Base-by-base conservation (phyloP, 2,113 vertebrate species). In the Rhabdomys dilectus region DNA sequence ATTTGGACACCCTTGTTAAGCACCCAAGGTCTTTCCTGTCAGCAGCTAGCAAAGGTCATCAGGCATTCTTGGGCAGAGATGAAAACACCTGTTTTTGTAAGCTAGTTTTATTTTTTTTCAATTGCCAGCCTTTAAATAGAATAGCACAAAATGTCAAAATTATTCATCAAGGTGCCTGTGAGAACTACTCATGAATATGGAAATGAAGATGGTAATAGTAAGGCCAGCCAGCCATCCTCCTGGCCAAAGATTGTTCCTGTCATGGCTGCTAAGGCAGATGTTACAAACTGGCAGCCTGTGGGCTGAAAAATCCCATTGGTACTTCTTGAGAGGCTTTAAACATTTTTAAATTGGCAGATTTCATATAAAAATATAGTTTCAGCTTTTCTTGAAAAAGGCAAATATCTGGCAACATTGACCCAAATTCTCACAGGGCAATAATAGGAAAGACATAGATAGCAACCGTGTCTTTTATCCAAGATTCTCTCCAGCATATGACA, bases 381-480 rank as follows among this genome's bases (percentile, higher is more conserved):
- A 91, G 89, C 15, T 94, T 94, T 96, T 73, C 51, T 88, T 93
- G 3, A 92, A 91, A 95, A 95, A 92, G n/a, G 70, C 91, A 93
- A 93, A 89, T 97, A 93, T 87, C 93, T 95, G 89, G 93, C 73
- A 93, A 92, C 88, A 96, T 34, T 97, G 97, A 97, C 81, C 95
- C 81, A 85, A 95, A 97, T 95, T 97, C 64, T 75, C 90, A 87
- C 17, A 96, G 73, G 66, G 56, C n/a, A 88, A 39, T 90, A 75
- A 64, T 24, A 96, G 81, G 82, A 34, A 93, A 75, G 26, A 90
- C 88, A 64, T 81, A 70, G 62, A 88, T 53, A 93, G 75, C 53
- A 90, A 36, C 64, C 80, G 72, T 51, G 26, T 72, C 78, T 70
- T 89, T 87, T 42, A 64, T 53, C 48, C 42, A 45, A 31, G 56